Percentiles rank a stretch among this genome's conserved stretches.
Conservation (phyloP, 2,888 invertebrate species). For the Pachymerium ferrugineum region DNA sequence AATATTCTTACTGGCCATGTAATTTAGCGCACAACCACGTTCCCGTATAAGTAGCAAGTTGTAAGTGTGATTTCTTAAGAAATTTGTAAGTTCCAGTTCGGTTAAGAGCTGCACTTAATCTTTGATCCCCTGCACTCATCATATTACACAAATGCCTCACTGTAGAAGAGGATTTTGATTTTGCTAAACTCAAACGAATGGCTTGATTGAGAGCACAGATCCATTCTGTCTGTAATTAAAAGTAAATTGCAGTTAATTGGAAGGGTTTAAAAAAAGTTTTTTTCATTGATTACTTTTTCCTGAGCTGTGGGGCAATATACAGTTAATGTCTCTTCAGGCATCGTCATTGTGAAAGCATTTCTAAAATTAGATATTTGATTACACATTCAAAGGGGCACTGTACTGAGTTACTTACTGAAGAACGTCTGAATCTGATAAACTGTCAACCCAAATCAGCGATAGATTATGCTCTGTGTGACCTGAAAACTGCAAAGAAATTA, state of each 20-base stretch:
- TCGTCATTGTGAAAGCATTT: slow-evolving; percentile 53
- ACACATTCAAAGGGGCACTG: slow-evolving; percentile 1
- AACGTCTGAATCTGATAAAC: slow-evolving; percentile 60
- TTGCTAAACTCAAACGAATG: slow-evolving; percentile 59
- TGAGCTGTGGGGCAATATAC: slow-evolving; percentile 61
- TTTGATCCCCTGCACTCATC: slow-evolving; percentile 38
- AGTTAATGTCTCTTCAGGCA: slow-evolving; percentile 70
- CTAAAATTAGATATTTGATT: background rate
- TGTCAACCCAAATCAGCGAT: slow-evolving; percentile 52
- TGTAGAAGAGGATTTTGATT: slow-evolving; percentile 50
- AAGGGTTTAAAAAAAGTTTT: background rate
- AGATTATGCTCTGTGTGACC: slow-evolving; percentile 52
- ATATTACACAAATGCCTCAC: background rate
- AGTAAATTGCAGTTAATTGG: background rate
- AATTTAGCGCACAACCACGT: slow-evolving; percentile 76
- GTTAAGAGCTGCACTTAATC: slow-evolving; percentile 62
- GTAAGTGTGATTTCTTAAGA: slow-evolving; percentile 63
- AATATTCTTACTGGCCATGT: slow-evolving; percentile 59
- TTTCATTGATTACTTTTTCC: slow-evolving; percentile 55
- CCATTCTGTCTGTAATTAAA: slow-evolving; percentile 57
- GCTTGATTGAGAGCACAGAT: slow-evolving; percentile 67
- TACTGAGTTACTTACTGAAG: slow-evolving; percentile 53
- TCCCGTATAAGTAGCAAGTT: slow-evolving; percentile 71
- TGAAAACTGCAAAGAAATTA: slow-evolving; percentile 51
- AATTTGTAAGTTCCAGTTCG: slow-evolving; percentile 69